phyloP scores from a whole-genome alignment of 2,113 vertebrate species.

The Melanostigma gelatinosum region DNA sequence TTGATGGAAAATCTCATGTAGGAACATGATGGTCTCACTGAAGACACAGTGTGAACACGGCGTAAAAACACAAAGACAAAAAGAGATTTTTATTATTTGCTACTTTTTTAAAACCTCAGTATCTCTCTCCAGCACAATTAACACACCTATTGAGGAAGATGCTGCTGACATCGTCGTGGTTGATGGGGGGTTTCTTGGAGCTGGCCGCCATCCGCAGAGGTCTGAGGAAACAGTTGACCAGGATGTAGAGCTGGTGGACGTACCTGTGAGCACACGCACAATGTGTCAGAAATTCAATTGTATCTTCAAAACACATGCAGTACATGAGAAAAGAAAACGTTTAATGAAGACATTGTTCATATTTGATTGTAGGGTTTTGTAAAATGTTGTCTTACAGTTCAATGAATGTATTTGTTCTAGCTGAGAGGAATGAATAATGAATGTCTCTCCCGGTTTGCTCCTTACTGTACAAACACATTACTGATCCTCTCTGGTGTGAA shows the following conservation, averaged over 20 bases:
- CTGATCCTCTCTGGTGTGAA: not conserved
- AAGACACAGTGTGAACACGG: conserved; percentile 30
- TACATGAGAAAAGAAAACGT: not conserved
- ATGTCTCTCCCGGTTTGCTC: not conserved
- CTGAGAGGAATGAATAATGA: not conserved
- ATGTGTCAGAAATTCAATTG: not conserved
- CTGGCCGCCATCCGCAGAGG: conserved; percentile 97
- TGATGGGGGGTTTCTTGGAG: conserved; percentile 97
- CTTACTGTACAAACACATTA: not conserved
- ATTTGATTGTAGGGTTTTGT: not conserved
- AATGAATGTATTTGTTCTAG: not conserved
- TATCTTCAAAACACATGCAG: not conserved
- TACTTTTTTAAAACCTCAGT: not conserved
- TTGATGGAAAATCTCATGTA: conserved; percentile 99
- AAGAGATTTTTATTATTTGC: not conserved
- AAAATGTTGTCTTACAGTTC: not conserved
- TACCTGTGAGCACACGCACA: conserved; percentile 64
- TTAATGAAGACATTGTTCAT: not conserved
- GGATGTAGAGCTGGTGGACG: conserved; percentile 94
- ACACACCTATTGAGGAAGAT: conserved; percentile 97
- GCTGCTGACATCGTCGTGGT: conserved; percentile 96
- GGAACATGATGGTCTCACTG: conserved; percentile 99
- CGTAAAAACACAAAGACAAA: conserved; percentile 27
- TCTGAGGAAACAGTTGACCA: conserved; percentile 96
- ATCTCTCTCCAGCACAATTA: not conserved